These are phyloP conservation scores for Danionella dracula DNA, from an alignment of 2,797 vertebrate species.

Conservation along the genomic window DNA sequence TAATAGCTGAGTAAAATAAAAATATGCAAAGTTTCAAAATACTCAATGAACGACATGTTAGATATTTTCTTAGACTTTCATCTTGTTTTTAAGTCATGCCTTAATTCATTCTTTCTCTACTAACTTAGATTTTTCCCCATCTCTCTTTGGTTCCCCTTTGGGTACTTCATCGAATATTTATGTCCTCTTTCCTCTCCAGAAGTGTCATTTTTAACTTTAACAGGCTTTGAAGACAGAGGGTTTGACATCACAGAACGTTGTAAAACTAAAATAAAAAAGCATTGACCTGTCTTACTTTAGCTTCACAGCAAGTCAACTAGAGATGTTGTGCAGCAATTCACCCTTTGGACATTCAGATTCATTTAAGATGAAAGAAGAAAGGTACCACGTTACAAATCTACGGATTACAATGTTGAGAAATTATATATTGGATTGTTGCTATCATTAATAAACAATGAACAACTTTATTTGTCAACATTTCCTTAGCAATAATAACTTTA, in stretches of 20 bases:
- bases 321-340: conserved; percentile 12
- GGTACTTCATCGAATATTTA: conserved; percentile 51
- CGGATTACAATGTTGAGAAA: conserved; percentile 10
- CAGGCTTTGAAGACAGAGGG: conserved; percentile 49
- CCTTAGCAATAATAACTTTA: no score
- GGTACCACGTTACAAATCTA: background rate
- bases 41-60: conserved; percentile 24
- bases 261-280: conserved; percentile 47
- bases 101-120: background rate
- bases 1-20: no score
- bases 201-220: conserved; percentile 50
- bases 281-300: conserved; percentile 40
- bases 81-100: conserved; percentile 17
- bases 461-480: no score
- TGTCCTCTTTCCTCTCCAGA: conserved; percentile 42
- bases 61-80: conserved; percentile 27
- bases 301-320: conserved; percentile 29
- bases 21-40: conserved; percentile 27
- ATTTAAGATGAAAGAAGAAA: conserved; percentile 24
- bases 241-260: conserved; percentile 45
- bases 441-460: background rate
- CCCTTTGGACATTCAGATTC: conserved; percentile 29
- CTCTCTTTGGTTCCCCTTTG: conserved; percentile 28
- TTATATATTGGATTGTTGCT: background rate
- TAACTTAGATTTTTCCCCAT: background rate